Evolutionary conservation across 2,797 vertebrate genomes (phyloP), one percentile per base, ranked within the genome.

Genomic region (Pipistrellus nathusii): DNA sequence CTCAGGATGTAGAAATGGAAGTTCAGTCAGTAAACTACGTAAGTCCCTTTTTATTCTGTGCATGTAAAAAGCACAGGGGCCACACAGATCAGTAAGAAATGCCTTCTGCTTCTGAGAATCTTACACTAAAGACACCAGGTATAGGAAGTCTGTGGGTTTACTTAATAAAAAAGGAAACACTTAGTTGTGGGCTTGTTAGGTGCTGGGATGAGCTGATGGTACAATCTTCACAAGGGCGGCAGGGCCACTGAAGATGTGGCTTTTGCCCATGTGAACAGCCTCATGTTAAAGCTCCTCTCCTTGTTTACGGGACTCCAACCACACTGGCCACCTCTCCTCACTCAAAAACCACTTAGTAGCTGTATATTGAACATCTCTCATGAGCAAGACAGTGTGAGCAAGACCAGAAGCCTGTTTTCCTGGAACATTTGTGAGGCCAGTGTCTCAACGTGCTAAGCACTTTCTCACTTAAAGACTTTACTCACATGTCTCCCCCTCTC

Each of bases 201-300:
- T 48, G 48, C 30, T 53, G 38, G 64, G 23, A 3, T 13, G 44
- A 55, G 44, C 51, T 41, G 73, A 32, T 38, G 41, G 64, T 18
- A 4, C 13, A 30, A 10, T 17, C 35, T 71, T 59, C 51, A 64
- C 15, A 25, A 73, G 17, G 21, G 53, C 0, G 0, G 20, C 20
- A 10, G 71, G 35, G 38, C 6, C 41, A 15, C 55, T 30, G 7
- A 1, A 14, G 9, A 2, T 20, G 35, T 30, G 18, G 41, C 59
- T 91, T 30, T 35, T 68, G 46, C 41, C 41, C 38, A 7, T 1
- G 9, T 14, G 68, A 35, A 35, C 32, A 93, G 57, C n/a, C 48
- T 78, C n/a, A 15, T 57, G 7, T 15, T 14, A 46, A 14, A 1
- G 51, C 30, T 59, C 21, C 44, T 18, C 48, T 88, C 27, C 8